Percentiles rank a stretch among this genome's conserved stretches.
These are phyloP conservation scores for silkworm (Bombyx mori) DNA, from an alignment of 1,140 invertebrate species.

Conservation along the genomic window DNA sequence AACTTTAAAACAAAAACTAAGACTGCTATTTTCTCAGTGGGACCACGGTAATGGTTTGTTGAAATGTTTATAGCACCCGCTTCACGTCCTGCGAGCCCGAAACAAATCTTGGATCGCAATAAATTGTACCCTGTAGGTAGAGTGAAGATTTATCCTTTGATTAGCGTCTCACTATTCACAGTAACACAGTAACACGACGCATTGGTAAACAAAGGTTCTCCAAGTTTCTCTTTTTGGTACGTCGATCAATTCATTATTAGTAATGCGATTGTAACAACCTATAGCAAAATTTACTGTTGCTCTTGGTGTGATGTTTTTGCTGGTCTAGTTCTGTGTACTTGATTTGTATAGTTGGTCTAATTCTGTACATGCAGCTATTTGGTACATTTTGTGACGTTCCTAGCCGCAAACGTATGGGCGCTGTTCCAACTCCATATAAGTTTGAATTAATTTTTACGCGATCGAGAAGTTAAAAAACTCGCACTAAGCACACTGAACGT, in stretches of 20 bases:
- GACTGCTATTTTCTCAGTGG: conserved; percentile 36
- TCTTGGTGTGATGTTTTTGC: neutral
- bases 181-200: conserved; percentile 16
- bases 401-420: too few relatives aligned
- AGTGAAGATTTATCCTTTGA: conserved; percentile 37
- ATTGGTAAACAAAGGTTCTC: conserved; percentile 10
- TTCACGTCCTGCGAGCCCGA: conserved; percentile 24
- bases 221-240: neutral
- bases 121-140: conserved; percentile 26
- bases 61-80: conserved; percentile 47
- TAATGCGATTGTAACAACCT: neutral
- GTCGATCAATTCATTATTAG: neutral
- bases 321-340: neutral
- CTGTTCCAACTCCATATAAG: too few relatives aligned
- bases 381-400: too few relatives aligned
- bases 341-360: too few relatives aligned
- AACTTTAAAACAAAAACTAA: conserved; percentile 24
- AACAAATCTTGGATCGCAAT: conserved; percentile 42
- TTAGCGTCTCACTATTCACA: conserved; percentile 30
- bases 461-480: too few relatives aligned
- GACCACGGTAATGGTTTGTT: conserved; percentile 39
- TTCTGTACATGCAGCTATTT: too few relatives aligned
- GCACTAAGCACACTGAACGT: neutral
- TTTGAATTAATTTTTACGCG: too few relatives aligned
- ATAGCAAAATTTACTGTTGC: neutral